A percentile compares a stretch with the other conserved stretches of the same genome.
phyloP scores from a whole-genome alignment of 2,113 vertebrate genomes.

The Onychostruthus taczanowskii region DNA sequence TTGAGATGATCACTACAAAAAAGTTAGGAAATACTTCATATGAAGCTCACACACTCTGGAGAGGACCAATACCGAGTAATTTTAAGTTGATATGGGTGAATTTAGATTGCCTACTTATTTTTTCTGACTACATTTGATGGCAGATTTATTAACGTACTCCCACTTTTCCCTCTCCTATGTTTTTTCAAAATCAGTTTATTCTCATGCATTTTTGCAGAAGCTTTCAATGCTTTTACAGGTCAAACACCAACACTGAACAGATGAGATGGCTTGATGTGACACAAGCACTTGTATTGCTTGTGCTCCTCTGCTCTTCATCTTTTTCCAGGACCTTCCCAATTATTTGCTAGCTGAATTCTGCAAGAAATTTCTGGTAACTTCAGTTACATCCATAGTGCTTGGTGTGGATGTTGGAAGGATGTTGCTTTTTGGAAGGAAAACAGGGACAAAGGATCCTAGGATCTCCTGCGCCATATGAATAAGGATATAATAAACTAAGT shows the following conservation, averaged over 20 bases:
- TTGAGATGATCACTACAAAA: slow-evolving; percentile 7
- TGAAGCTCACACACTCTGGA: neutral
- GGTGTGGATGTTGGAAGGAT: neutral
- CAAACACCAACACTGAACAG: neutral
- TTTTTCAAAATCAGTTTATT: neutral
- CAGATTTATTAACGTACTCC: neutral
- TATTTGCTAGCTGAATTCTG: neutral
- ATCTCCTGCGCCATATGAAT: neutral
- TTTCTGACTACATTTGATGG: neutral
- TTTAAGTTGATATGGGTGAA: neutral
- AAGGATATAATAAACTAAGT: neutral
- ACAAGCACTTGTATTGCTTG: neutral
- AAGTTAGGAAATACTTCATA: slow-evolving; percentile 28
- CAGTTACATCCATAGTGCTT: neutral
- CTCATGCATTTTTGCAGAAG: neutral
- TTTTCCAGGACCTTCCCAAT: neutral
- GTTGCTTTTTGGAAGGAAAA: neutral
- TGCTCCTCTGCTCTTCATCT: neutral
- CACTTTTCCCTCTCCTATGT: neutral
- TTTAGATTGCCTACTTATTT: neutral
- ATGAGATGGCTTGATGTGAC: neutral
- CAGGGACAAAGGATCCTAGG: neutral
- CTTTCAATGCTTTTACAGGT: neutral
- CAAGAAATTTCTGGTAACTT: neutral
- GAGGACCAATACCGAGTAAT: neutral